Conservation (phyloP, 2,888 invertebrate genomes). For the Malthinus flaveolus region DNA sequence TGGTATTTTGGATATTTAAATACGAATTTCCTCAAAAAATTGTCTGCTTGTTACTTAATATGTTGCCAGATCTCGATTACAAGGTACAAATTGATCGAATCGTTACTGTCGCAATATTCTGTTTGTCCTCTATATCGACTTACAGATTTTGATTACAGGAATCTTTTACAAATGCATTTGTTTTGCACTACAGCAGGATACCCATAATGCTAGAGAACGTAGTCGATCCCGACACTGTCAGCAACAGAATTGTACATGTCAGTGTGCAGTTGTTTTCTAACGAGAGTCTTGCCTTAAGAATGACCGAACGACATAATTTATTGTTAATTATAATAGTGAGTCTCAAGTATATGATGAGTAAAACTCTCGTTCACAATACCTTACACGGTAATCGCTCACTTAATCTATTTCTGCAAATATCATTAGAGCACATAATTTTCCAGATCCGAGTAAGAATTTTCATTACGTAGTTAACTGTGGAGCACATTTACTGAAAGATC, state of each 20-base stretch:
- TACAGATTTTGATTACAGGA: conserved; percentile 62
- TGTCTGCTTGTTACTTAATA: conserved; percentile 90
- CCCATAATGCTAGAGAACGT: conserved; percentile 87
- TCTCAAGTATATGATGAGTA: conserved; percentile 90
- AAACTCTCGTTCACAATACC: conserved; percentile 84
- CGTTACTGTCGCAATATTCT: background rate
- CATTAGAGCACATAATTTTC: conserved; percentile 33
- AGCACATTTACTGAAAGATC: conserved; percentile 91
- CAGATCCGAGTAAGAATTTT: conserved; percentile 75
- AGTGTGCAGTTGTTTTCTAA: conserved; percentile 96
- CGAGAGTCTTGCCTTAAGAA: conserved; percentile 84
- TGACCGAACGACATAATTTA: conserved; percentile 88
- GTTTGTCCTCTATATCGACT: background rate
- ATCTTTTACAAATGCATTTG: conserved; percentile 90
- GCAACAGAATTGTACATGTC: conserved; percentile 96
- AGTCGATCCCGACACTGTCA: conserved; percentile 85
- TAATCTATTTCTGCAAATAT: conserved; percentile 6
- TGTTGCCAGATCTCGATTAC: conserved; percentile 93
- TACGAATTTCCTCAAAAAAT: conserved; percentile 97
- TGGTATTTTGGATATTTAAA: conserved; percentile 97
- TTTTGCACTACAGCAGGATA: conserved; percentile 94
- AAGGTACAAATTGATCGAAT: conserved; percentile 70
- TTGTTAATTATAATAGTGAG: conserved; percentile 92
- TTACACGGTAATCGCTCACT: conserved; percentile 68
- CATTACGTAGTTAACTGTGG: conserved; percentile 94